Conservation (phyloP, 2,888 invertebrate species). For the Diaprepes abbreviatus region DNA sequence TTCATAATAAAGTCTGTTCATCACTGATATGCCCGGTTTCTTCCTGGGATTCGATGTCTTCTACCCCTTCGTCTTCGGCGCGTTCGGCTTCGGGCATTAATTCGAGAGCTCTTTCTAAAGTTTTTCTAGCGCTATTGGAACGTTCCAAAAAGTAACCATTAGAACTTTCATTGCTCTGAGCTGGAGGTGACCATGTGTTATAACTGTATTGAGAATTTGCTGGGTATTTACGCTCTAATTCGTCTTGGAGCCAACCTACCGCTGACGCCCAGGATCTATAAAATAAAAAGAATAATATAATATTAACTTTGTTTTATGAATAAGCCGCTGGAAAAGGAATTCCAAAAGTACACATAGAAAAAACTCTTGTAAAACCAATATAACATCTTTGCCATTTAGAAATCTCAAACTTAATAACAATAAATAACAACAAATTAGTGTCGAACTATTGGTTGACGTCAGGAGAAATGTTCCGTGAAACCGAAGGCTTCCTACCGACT, state of each 20-base stretch:
- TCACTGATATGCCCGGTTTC: constrained; percentile 56
- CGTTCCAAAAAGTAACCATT: constrained; percentile 95
- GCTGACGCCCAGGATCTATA: constrained; percentile 86
- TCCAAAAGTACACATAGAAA: no score
- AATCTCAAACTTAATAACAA: no score
- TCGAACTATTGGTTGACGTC: no score
- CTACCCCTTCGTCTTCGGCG: constrained; percentile 63
- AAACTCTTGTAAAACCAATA: no score
- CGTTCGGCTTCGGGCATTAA: constrained; percentile 78
- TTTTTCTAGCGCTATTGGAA: constrained; percentile 93
- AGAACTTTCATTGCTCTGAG: constrained; percentile 94
- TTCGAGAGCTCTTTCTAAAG: constrained; percentile 84
- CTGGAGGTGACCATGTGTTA: constrained; percentile 94
- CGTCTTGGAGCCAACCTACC: constrained; percentile 95
- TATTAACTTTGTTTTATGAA: no score
- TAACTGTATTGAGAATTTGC: constrained; percentile 83
- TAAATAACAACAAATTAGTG: no score
- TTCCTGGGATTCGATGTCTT: constrained; percentile 64
- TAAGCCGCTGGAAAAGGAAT: no score
- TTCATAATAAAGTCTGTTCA: constrained; percentile 48
- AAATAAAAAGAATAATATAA: no score
- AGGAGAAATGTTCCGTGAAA: no score
- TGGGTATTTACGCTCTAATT: constrained; percentile 83
- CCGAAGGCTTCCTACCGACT: no score
- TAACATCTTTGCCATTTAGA: no score